Conservation (phyloP, 2,797 vertebrate species). For the Schizopygopsis malacanthus region DNA sequence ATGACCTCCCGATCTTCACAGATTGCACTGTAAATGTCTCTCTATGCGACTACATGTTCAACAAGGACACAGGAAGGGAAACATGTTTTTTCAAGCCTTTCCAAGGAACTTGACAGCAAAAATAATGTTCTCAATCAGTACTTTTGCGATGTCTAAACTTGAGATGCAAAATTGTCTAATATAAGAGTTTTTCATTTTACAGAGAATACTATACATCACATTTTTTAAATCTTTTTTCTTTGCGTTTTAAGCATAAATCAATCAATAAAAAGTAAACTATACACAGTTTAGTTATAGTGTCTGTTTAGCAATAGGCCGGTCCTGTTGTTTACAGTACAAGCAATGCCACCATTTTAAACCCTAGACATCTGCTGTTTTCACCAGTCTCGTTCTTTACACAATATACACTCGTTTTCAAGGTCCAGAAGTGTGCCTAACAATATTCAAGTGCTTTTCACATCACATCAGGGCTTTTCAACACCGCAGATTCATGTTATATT, state of each 20-base stretch:
- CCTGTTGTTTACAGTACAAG: not conserved
- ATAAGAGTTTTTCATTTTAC: not conserved
- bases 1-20: not conserved
- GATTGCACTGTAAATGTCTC: not conserved
- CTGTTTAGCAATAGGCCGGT: not conserved
- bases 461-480: not conserved
- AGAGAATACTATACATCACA: not conserved
- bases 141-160: not conserved
- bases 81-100: not conserved
- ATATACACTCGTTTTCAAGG: not conserved
- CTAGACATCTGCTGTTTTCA: not conserved
- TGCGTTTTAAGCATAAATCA: not conserved
- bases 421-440: not conserved
- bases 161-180: not conserved
- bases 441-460: not conserved
- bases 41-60: not conserved
- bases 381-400: not conserved
- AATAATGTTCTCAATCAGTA: not conserved
- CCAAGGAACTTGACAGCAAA: not conserved
- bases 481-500: not conserved
- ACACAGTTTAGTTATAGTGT: not conserved
- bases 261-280: not conserved
- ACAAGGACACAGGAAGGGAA: not conserved
- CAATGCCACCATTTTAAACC: not conserved
- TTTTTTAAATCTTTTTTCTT: not conserved